phyloP scores from a whole-genome alignment of 2,113 vertebrate species.

The Oncorhynchus gorbuscha region DNA sequence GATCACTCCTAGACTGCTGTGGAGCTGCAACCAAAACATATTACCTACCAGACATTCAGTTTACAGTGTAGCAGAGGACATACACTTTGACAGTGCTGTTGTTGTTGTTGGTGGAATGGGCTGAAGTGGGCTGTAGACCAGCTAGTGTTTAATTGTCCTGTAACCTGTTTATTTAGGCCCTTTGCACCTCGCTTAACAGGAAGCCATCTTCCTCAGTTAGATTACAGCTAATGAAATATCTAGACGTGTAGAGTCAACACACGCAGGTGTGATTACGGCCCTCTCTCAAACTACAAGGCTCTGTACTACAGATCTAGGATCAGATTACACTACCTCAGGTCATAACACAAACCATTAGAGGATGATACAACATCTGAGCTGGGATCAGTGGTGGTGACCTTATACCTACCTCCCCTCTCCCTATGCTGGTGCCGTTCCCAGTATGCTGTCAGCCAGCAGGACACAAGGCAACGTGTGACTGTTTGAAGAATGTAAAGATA shows the following conservation, averaged over 20 bases:
- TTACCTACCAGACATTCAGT: conserved; percentile 24
- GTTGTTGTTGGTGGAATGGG: neutral
- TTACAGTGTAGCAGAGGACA: conserved; percentile 16
- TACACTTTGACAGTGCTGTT: conserved; percentile 13
- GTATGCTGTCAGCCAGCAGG: conserved; percentile 30
- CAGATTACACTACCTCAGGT: neutral
- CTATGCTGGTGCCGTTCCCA: conserved; percentile 1
- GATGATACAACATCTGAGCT: neutral
- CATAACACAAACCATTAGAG: neutral
- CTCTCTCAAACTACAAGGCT: neutral
- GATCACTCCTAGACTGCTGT: neutral
- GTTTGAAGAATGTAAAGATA: conserved; percentile 64
- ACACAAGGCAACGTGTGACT: conserved; percentile 71
- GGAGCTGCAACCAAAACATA: conserved; percentile 12
- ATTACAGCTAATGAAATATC: conserved; percentile 72
- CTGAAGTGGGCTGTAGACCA: conserved; percentile 14
- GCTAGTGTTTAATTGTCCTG: conserved; percentile 50
- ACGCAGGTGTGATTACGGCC: conserved; percentile 42
- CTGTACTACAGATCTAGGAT: neutral
- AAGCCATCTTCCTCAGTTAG: conserved; percentile 65
- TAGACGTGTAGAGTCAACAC: conserved; percentile 54
- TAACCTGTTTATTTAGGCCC: conserved; percentile 69
- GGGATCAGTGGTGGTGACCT: neutral
- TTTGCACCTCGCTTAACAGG: conserved; percentile 65
- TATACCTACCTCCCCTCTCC: neutral